Base-by-base conservation (phyloP, 2,797 vertebrate genomes). In the Mormyrops boulengeri region DNA sequence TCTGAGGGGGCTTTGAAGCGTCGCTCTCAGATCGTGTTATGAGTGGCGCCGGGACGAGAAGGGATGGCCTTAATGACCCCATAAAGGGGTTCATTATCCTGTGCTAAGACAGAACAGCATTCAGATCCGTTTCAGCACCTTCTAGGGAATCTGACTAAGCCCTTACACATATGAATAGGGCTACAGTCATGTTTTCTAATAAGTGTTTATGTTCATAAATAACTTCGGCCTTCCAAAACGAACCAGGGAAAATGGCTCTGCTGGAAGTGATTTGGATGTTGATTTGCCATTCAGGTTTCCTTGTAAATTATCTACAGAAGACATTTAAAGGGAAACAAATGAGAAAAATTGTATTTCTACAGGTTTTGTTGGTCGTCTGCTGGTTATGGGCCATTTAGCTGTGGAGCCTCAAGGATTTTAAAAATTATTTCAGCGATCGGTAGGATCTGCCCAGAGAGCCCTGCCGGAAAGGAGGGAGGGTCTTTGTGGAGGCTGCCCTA, bases 141-240 rank as follows among this genome's bases (percentile, higher is more conserved):
- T 94, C 93, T 93, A 93, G 95, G 93, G 94, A 93, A 92, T 87
- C 93, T 92, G 88, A 89, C 92, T 93, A 93, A 95, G 94, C 94
- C 93, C 93, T 95, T 93, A 93, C 93, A 95, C 92, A 94, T 53
- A 89, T 95, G 94, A 96, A 95, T 94, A 93, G 94, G 92, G 93
- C 94, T 94, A 95, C 93, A 89, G 66, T 52, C 92, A 89, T 91
- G 90, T 91, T 57, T 91, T 89, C 90, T 94, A 92, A 94, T 94
- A 92, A 86, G 89, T 73, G 38, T 88, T 0, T 88, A 89, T 94
- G 92, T 93, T 91, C 86, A 80, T 90, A 94, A 94, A 95, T 94
- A 94, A 93, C 92, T 91, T 0, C 34, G 91, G 91, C 41, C 0
- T 80, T 92, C 89, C 91, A 90, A 92, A 77, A 91, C 89, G 90